Evolutionary conservation across 2,888 invertebrate species (phyloP).

Genomic region (Chrysolina americana): DNA sequence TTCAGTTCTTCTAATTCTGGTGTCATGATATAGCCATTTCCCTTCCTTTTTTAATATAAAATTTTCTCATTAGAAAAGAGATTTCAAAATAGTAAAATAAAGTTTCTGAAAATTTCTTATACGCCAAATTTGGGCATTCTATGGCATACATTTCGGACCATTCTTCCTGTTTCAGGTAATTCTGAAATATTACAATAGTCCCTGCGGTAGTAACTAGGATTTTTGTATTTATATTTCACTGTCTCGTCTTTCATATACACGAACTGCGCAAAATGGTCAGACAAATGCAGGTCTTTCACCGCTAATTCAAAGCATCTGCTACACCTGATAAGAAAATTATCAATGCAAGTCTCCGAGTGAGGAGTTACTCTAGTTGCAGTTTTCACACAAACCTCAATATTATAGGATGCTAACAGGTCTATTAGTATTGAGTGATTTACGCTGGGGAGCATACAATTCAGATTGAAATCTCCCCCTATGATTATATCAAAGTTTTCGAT

Average conservation of each 20-base stretch:
- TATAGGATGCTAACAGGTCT: conserved; percentile 11
- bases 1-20: no score
- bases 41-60: no score
- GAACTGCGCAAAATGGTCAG: conserved; percentile 20
- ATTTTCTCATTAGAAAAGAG: no score
- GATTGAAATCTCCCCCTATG: not conserved
- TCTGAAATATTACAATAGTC: conserved; percentile 16
- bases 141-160: conserved; percentile 10
- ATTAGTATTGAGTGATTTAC: conserved; percentile 8
- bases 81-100: no score
- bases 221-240: conserved; percentile 13
- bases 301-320: not conserved
- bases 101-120: no score
- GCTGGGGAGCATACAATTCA: not conserved
- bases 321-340: not conserved
- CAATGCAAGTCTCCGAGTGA: conserved; percentile 22
- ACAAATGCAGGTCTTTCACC: conserved; percentile 12
- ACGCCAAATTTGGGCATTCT: not conserved
- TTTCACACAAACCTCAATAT: conserved; percentile 8
- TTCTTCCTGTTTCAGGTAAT: not conserved
- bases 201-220: no score
- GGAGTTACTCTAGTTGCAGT: conserved; percentile 19
- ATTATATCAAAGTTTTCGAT: conserved; percentile 1
- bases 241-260: conserved; percentile 15
- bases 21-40: no score